Conservation (phyloP, 2,797 vertebrate genomes). For the Glossophaga mutica region DNA sequence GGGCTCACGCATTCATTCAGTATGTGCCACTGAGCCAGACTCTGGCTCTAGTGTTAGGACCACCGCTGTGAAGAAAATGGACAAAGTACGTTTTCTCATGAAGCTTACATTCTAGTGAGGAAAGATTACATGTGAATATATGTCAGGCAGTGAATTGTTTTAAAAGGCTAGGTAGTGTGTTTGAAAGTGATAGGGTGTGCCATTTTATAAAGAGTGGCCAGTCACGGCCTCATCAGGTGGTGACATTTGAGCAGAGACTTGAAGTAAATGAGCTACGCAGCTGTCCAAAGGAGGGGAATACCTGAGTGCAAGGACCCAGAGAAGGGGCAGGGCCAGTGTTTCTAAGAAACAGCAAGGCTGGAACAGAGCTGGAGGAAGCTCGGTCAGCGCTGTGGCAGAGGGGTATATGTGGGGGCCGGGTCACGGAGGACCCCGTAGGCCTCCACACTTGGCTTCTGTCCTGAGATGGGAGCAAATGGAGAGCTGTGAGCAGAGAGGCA, state of each 20-base stretch:
- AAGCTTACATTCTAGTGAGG: background rate
- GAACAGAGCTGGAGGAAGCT: background rate
- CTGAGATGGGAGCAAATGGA: background rate
- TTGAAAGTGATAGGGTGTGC: background rate
- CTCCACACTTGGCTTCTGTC: background rate
- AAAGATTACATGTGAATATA: background rate
- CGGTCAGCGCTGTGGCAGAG: background rate
- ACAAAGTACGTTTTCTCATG: background rate
- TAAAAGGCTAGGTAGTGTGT: background rate
- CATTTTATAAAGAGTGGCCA: background rate
- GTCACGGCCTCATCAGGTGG: accelerated
- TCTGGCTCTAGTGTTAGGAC: background rate
- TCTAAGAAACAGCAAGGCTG: background rate
- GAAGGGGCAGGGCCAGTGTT: background rate
- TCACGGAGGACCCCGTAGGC: accelerated
- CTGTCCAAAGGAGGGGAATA: background rate
- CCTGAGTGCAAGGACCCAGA: background rate
- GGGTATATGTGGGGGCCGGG: accelerated
- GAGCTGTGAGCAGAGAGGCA: background rate
- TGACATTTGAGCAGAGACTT: background rate
- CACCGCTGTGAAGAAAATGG: background rate
- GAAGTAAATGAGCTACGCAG: background rate
- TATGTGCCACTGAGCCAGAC: no score
- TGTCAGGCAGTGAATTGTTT: background rate
- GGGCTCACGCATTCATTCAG: accelerated